Evolutionary conservation across 2,113 vertebrate genomes (phyloP).

Genomic region (Panthera leo): DNA sequence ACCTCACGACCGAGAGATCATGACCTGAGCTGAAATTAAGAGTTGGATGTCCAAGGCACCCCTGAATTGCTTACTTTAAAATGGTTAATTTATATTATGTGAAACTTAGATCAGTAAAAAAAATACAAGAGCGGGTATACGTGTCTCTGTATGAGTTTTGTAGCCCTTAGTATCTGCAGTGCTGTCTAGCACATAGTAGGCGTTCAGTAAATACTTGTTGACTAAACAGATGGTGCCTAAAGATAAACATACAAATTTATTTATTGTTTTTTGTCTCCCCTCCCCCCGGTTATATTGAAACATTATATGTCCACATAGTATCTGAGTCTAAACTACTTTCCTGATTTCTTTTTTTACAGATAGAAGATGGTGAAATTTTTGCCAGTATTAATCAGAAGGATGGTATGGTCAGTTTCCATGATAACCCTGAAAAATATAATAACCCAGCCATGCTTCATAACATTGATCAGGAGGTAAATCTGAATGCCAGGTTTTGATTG

Average conservation of each 20-base stretch:
- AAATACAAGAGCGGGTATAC: not conserved
- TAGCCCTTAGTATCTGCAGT: not conserved
- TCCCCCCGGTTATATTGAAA: not conserved
- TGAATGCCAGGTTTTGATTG: not conserved
- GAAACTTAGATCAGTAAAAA: not conserved
- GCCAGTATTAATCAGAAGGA: slow-evolving; percentile 99
- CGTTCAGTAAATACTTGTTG: not conserved
- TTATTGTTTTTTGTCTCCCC: not conserved
- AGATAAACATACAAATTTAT: not conserved
- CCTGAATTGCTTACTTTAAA: not conserved
- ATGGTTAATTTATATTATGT: not conserved
- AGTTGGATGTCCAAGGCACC: too few relatives aligned
- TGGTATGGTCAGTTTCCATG: slow-evolving; percentile 99
- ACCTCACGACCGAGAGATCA: not conserved
- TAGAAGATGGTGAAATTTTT: slow-evolving; percentile 99
- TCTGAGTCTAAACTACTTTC: not conserved
- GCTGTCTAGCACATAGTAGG: not conserved
- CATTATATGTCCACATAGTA: not conserved
- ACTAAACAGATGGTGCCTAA: not conserved
- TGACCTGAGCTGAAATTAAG: not conserved
- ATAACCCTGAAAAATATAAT: slow-evolving; percentile 99
- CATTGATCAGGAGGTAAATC: slow-evolving; percentile 97
- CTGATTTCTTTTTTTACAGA: slow-evolving; percentile 85
- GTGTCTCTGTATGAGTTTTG: not conserved
- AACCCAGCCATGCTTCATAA: slow-evolving; percentile 99